Evolutionary conservation across 2,888 invertebrate genomes (phyloP).

Genomic region (Dasypogon diadema): DNA sequence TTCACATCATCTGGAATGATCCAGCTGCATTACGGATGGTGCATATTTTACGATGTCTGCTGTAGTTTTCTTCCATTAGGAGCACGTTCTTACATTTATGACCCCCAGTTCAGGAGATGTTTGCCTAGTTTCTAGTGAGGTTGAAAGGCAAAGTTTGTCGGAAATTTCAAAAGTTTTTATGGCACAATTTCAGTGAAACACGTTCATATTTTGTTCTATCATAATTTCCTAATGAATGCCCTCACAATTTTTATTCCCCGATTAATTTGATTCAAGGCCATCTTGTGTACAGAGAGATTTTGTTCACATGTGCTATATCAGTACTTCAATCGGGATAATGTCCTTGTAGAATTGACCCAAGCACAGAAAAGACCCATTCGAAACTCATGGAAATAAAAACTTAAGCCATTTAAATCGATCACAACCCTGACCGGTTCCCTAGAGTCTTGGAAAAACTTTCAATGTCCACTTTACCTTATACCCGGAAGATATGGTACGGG

Average conservation of each 20-base stretch:
- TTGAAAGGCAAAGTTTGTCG: constrained; percentile 28
- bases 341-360: constrained; percentile 6
- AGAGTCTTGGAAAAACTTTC: background rate
- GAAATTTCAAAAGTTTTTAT: constrained; percentile 40
- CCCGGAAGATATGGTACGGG: background rate
- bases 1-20: constrained; percentile 28
- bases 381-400: constrained; percentile 8
- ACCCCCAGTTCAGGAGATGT: constrained; percentile 17
- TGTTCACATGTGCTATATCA: constrained; percentile 15
- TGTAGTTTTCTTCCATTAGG: constrained; percentile 22
- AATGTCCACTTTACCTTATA: constrained; percentile 19
- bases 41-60: constrained; percentile 24
- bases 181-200: constrained; percentile 10
- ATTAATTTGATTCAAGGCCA: constrained; percentile 17
- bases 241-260: background rate
- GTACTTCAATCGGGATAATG: constrained; percentile 32
- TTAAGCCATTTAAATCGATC: constrained; percentile 29
- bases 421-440: background rate
- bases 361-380: background rate
- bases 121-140: constrained; percentile 1
- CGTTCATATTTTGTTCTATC: constrained; percentile 18
- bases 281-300: background rate
- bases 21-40: constrained; percentile 18
- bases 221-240: constrained; percentile 35
- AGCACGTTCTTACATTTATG: constrained; percentile 41